These are phyloP conservation scores for Eudasyphora cyanicolor DNA, from an alignment of 2,888 invertebrate species.

Conservation along the genomic window DNA sequence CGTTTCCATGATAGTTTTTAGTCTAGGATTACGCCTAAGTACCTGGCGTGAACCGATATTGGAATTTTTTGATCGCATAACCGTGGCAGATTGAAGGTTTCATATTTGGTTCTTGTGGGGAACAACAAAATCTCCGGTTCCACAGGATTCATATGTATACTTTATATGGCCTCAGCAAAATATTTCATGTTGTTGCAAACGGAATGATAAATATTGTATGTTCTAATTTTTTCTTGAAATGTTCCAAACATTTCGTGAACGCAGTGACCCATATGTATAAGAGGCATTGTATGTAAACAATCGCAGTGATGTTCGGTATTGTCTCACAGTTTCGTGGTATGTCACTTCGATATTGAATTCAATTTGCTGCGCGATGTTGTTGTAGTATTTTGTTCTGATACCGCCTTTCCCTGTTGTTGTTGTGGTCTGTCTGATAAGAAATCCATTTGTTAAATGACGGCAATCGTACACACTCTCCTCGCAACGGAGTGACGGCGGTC, in stretches of 20 bases:
- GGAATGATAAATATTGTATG: background rate
- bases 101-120: too few relatives aligned
- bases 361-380: constrained; percentile 49
- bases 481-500: background rate
- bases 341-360: constrained; percentile 60
- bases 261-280: background rate
- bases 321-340: constrained; percentile 33
- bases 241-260: background rate
- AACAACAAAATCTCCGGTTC: too few relatives aligned
- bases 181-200: too few relatives aligned
- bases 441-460: constrained; percentile 65
- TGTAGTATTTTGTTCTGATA: constrained; percentile 6
- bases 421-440: constrained; percentile 62
- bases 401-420: constrained; percentile 20
- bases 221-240: background rate
- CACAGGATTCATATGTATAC: too few relatives aligned
- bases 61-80: too few relatives aligned
- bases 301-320: constrained; percentile 5
- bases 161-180: too few relatives aligned
- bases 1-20: too few relatives aligned
- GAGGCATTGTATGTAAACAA: background rate
- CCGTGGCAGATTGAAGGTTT: too few relatives aligned
- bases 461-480: constrained; percentile 30
- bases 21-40: too few relatives aligned
- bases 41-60: too few relatives aligned